Conservation (phyloP, 2,888 invertebrate genomes). For the Spodoptera exigua region DNA sequence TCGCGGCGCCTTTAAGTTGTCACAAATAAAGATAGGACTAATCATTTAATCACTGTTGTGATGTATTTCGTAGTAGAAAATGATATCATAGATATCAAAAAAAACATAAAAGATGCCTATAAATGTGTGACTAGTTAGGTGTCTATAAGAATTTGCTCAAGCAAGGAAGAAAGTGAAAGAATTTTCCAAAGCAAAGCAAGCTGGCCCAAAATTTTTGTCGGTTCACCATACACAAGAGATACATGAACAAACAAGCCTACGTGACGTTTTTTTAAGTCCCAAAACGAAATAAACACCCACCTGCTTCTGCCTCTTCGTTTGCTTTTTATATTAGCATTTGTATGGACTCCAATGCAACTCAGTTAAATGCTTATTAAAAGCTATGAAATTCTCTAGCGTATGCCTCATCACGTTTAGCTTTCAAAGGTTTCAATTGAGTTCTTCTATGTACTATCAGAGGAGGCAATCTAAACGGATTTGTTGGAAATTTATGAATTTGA, state of each 20-base stretch:
- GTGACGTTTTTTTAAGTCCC: constrained; percentile 38
- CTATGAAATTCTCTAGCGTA: constrained; percentile 31
- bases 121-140: too few relatives aligned
- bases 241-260: constrained; percentile 47
- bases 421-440: constrained; percentile 36
- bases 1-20: constrained; percentile 4
- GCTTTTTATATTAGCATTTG: constrained; percentile 55
- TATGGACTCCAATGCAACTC: constrained; percentile 34
- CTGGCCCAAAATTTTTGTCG: constrained; percentile 41
- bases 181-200: constrained; percentile 12
- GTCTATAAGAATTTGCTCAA: too few relatives aligned
- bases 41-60: constrained; percentile 16
- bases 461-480: constrained; percentile 21
- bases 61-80: constrained; percentile 31
- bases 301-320: constrained; percentile 29
- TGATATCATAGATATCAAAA: too few relatives aligned
- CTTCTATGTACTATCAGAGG: constrained; percentile 30
- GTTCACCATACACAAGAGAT: constrained; percentile 34
- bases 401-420: constrained; percentile 46
- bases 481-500: constrained; percentile 44
- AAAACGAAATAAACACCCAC: constrained; percentile 52
- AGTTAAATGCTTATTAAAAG: constrained; percentile 37
- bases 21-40: constrained; percentile 22
- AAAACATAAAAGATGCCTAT: too few relatives aligned
- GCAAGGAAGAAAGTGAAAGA: too few relatives aligned